Evolutionary conservation across 2,888 invertebrate genomes (phyloP).

Genomic region (Amiota mariae): DNA sequence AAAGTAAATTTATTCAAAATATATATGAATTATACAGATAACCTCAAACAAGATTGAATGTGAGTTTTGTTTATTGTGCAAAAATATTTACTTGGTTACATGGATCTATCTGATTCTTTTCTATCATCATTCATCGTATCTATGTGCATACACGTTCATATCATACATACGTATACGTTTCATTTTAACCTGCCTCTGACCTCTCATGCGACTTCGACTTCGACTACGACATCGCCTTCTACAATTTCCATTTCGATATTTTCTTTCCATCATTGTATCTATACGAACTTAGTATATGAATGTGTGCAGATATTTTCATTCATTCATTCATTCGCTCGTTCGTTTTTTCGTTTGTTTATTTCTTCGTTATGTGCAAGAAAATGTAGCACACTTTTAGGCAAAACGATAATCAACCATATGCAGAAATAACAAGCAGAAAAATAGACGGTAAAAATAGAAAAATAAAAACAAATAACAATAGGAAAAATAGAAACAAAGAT

Average conservation of each 20-base stretch:
- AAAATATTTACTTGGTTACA: constrained; percentile 20
- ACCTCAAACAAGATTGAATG: constrained; percentile 28
- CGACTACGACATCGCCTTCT: too few relatives aligned
- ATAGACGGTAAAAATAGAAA: neutral
- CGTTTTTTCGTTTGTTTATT: neutral
- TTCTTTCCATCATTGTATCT: too few relatives aligned
- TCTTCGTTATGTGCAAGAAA: neutral
- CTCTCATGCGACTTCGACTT: too few relatives aligned
- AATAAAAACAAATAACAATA: constrained; percentile 17
- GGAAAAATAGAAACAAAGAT: constrained; percentile 15
- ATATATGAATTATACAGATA: constrained; percentile 28
- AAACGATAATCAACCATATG: neutral
- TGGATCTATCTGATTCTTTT: neutral
- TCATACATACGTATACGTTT: too few relatives aligned
- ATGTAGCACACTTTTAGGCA: constrained; percentile 12
- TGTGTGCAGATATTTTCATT: too few relatives aligned
- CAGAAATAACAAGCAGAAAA: constrained; percentile 2
- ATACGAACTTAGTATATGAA: too few relatives aligned
- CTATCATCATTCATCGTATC: too few relatives aligned
- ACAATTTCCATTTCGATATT: too few relatives aligned
- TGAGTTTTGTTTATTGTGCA: constrained; percentile 23
- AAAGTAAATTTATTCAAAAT: constrained; percentile 30
- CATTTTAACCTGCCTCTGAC: too few relatives aligned
- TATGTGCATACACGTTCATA: too few relatives aligned
- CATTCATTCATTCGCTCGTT: neutral